Percentiles rank a stretch among this genome's conserved stretches.
Conservation (phyloP, 2,797 vertebrate species). For the Sebastes itinus region DNA sequence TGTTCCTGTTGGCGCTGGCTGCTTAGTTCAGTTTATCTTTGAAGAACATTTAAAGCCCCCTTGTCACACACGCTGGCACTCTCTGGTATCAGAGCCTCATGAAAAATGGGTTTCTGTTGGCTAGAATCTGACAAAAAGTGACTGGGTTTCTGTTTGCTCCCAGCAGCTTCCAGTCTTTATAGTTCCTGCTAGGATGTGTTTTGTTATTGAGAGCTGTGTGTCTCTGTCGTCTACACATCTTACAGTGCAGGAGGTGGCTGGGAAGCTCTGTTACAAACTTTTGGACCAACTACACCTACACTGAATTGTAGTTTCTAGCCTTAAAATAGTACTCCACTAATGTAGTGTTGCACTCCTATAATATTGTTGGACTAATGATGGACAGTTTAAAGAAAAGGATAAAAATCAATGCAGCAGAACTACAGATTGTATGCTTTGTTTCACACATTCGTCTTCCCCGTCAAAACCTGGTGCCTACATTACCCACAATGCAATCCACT, state of each 20-base stretch:
- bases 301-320: neutral
- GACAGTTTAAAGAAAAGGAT: too few relatives aligned
- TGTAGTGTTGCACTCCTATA: neutral
- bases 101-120: conserved; percentile 43
- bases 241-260: neutral
- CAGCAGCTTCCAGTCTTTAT: conserved; percentile 21
- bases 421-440: too few relatives aligned
- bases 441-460: neutral
- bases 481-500: conserved; percentile 2
- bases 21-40: conserved; percentile 56
- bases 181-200: neutral
- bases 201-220: conserved; percentile 11
- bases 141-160: conserved; percentile 36
- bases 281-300: neutral
- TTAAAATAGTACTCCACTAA: neutral
- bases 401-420: too few relatives aligned
- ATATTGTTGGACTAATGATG: neutral
- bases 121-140: conserved; percentile 34
- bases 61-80: conserved; percentile 40
- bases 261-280: neutral
- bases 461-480: neutral
- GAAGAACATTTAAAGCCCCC: conserved; percentile 50
- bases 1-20: conserved; percentile 45
- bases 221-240: neutral
- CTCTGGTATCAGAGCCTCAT: conserved; percentile 23